These are phyloP conservation scores for Synergus japonicus DNA, from an alignment of 2,888 invertebrate species.

Conservation along the genomic window DNA sequence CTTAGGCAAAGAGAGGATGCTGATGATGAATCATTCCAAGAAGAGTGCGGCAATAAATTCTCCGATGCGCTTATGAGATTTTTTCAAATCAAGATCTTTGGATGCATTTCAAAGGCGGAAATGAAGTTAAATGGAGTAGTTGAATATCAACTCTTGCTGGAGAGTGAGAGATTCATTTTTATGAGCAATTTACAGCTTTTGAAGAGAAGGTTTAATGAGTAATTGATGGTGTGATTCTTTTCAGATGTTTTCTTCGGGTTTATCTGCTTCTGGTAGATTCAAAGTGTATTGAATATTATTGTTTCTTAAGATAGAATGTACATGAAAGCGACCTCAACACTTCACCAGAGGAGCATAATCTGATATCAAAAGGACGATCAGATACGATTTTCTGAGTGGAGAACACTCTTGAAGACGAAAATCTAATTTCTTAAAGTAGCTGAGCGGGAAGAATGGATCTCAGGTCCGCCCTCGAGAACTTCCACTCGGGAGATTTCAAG, in stretches of 20 bases:
- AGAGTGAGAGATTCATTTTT: background rate
- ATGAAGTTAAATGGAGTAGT: conserved; percentile 3
- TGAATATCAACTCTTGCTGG: background rate
- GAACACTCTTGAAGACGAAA: conserved; percentile 25
- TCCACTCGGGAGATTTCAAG: conserved; percentile 18
- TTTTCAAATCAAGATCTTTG: conserved; percentile 34
- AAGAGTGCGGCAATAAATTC: conserved; percentile 28
- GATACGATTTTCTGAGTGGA: conserved; percentile 3
- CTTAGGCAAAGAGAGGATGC: conserved; percentile 10
- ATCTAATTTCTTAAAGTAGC: conserved; percentile 33
- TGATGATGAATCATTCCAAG: conserved; percentile 35
- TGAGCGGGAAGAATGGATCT: conserved; percentile 22
- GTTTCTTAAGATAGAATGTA: background rate
- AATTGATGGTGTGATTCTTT: background rate
- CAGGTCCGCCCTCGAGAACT: conserved; percentile 18
- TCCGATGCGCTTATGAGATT: conserved; percentile 18
- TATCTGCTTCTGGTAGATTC: background rate
- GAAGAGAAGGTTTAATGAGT: background rate
- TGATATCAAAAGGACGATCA: conserved; percentile 16
- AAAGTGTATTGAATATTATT: background rate
- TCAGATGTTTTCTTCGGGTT: no score
- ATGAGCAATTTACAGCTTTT: background rate
- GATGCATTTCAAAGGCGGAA: conserved; percentile 1
- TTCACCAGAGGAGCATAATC: background rate
- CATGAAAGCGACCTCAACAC: background rate